Evolutionary conservation across 2,113 vertebrate genomes (phyloP).

Genomic region (Natator depressus): DNA sequence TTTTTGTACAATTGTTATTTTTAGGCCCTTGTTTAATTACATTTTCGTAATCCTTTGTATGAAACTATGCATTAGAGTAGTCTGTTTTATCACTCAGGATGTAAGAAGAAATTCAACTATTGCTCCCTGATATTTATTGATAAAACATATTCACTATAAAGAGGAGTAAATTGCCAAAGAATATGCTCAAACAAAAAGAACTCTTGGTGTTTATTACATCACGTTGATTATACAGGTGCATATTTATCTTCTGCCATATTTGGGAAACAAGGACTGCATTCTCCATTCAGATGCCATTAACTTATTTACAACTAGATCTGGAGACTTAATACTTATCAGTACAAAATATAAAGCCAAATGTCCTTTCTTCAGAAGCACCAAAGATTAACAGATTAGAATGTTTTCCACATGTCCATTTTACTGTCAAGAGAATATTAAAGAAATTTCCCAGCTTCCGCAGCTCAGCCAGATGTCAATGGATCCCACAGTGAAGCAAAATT

Average conservation of each 20-base stretch:
- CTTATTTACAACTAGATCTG: slow-evolving; percentile 77
- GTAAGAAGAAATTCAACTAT: neutral
- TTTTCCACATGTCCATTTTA: slow-evolving; percentile 94
- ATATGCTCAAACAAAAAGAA: slow-evolving; percentile 21
- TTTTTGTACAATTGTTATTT: neutral
- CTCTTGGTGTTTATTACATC: slow-evolving; percentile 14
- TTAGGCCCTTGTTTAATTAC: slow-evolving; percentile 1
- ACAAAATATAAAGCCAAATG: slow-evolving; percentile 82
- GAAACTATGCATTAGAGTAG: neutral
- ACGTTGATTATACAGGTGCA: slow-evolving; percentile 54
- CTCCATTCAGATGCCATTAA: slow-evolving; percentile 60
- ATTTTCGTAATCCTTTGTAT: slow-evolving; percentile 17
- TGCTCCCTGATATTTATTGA: neutral
- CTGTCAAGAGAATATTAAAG: slow-evolving; percentile 94
- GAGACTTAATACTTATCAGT: slow-evolving; percentile 81
- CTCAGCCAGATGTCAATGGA: slow-evolving; percentile 91
- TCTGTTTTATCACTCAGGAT: neutral
- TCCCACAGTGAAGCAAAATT: slow-evolving; percentile 88
- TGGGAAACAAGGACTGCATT: slow-evolving; percentile 64
- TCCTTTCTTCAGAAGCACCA: slow-evolving; percentile 83
- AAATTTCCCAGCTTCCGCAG: slow-evolving; percentile 92
- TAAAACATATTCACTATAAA: slow-evolving; percentile 11
- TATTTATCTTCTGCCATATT: slow-evolving; percentile 44
- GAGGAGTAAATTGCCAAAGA: neutral
- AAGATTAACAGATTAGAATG: slow-evolving; percentile 91